Percentiles rank a stretch among this genome's conserved stretches.
phyloP scores from a whole-genome alignment of 2,113 vertebrate species.

The Actinemys pallida region DNA sequence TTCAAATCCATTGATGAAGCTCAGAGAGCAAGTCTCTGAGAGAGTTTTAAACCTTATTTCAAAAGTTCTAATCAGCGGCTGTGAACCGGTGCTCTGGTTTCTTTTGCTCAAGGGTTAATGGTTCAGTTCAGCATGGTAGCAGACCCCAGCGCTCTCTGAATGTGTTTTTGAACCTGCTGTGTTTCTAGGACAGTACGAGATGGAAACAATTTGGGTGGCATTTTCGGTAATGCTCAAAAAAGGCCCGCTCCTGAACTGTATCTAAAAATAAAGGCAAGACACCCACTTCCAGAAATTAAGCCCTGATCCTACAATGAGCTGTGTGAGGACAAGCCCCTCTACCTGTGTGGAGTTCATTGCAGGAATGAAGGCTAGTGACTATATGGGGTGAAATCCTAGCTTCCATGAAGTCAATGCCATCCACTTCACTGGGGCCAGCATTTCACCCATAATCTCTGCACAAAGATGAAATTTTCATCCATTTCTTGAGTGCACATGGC shows the following conservation, averaged over 20 bases:
- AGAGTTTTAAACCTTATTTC: background rate
- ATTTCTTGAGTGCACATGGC: background rate
- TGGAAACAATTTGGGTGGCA: constrained; percentile 40
- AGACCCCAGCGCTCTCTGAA: constrained; percentile 10
- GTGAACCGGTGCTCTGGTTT: constrained; percentile 28
- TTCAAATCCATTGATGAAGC: background rate
- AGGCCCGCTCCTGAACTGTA: background rate
- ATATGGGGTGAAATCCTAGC: background rate
- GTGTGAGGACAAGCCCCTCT: background rate
- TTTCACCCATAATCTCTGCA: background rate
- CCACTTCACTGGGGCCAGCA: background rate
- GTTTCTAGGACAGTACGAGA: constrained; percentile 17
- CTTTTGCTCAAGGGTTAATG: constrained; percentile 26
- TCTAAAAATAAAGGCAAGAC: constrained; percentile 20
- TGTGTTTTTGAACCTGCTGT: constrained; percentile 12
- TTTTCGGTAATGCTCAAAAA: constrained; percentile 44
- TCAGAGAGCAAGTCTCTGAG: background rate
- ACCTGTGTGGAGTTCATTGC: accelerated
- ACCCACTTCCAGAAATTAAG: constrained; percentile 31
- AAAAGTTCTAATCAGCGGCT: background rate
- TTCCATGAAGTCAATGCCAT: background rate
- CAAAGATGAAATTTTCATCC: background rate
- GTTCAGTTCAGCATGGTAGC: constrained; percentile 27
- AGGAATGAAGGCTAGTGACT: background rate
- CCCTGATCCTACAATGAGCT: constrained; percentile 16